Base-by-base conservation (phyloP, 2,888 invertebrate species). In the Noctua janthe region DNA sequence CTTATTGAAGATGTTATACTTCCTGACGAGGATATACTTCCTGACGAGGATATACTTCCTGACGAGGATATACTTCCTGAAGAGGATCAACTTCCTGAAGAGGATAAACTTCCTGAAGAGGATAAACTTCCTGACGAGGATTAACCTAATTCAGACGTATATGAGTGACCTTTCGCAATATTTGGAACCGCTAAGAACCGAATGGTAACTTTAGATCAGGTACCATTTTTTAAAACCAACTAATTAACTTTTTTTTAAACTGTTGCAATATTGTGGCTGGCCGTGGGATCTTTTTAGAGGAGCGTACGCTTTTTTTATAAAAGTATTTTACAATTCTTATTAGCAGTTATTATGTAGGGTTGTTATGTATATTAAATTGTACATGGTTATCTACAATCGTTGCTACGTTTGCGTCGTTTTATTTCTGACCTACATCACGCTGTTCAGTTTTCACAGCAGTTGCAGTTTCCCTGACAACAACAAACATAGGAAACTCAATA, bases 381-480 rank as follows among this genome's bases (percentile, higher is more conserved):
- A 70, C 51, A 56, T 79, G 13, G 74, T 76, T 79, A 29, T 69
- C 17, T 47, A 70, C 39, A 74, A 74, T 39, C 49, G 17, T 74
- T 69, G 49, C n/a, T 39, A 66, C 66, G 7, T 64, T 43, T 72
- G 43, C 20, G n/a, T 67, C n/a, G 81, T 82, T 83, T 88, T 71
- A 83, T 85, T 88, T 76, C 70, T 76, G 81, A 82, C 80, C 80
- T 84, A 84, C 70, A 75, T 81, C 64, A 75, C 43, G 23, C 17
- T 47, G 67, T 80, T 78, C 73, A 76, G 74, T 83, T 82, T 66
- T 54, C 80, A 76, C 67, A 71, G 78, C 74, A 67, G 54, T 80
- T 86, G 64, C 78, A 85, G 70, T 85, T 82, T 82, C 64, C 56
- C 76, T 79, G 84, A 85, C 86, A 86, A 85, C 87, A 86, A 77